phyloP scores from a whole-genome alignment of 1,140 invertebrate species.

The Delia radicum region DNA sequence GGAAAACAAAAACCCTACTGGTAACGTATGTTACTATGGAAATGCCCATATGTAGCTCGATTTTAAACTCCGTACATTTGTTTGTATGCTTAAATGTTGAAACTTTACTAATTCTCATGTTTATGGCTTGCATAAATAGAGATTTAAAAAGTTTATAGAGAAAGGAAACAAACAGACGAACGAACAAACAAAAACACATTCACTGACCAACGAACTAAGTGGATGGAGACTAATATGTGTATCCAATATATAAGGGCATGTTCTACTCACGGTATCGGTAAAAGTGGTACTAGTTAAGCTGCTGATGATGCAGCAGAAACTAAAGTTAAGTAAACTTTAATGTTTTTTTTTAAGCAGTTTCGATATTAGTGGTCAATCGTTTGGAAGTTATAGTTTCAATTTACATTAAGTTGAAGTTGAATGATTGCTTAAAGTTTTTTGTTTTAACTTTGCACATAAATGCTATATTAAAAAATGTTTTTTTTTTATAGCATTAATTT shows the following conservation, averaged over 20 bases:
- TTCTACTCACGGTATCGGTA: not conserved
- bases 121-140: not conserved
- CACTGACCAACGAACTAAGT: not conserved
- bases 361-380: not conserved
- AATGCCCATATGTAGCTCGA: too few relatives aligned
- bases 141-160: not conserved
- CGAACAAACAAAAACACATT: not conserved
- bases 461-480: too few relatives aligned
- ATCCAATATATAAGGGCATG: not conserved
- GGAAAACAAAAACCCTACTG: too few relatives aligned
- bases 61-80: too few relatives aligned
- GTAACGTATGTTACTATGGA: too few relatives aligned
- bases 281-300: too few relatives aligned
- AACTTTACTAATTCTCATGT: not conserved
- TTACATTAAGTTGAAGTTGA: not conserved
- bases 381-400: not conserved
- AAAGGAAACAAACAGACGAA: not conserved
- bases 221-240: not conserved
- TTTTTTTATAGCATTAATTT: too few relatives aligned
- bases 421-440: not conserved
- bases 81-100: not conserved
- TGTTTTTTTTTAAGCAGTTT: not conserved
- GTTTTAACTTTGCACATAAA: too few relatives aligned
- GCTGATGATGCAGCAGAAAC: not conserved
- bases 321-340: not conserved